Base-by-base conservation (phyloP, 2,797 vertebrate genomes). In the Sebastes matsubarae region DNA sequence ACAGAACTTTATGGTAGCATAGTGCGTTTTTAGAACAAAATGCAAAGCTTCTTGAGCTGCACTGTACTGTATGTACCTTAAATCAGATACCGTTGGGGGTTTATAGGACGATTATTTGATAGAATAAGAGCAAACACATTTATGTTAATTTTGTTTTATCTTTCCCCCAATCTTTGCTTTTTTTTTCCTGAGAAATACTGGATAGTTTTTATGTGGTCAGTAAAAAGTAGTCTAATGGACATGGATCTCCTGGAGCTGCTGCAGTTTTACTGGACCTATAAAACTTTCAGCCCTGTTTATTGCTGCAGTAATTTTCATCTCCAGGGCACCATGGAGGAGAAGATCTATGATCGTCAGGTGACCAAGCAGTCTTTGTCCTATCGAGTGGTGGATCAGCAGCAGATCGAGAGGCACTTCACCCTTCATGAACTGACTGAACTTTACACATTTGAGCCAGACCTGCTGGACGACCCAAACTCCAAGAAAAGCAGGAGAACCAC, bases 271-370 rank as follows among this genome's bases (percentile, higher is more conserved):
- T 68, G n/a, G 36, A 58, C 2, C 13, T 10, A 10, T 42, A 50
- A 64, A 65, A 1, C 36, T n/a, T 54, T 58, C 46, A 54, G 36
- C 29, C 8, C 22, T 58, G 25, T 68, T 73, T 13, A 18, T 55
- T 16, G 20, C 60, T 58, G 14, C 14, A 29, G 12, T 38, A 9
- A 1, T 73, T 69, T 46, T 61, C 24, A n/a, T 81, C 46, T 30
- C 2, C 91, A 99, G 98, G 98, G 98, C 81, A 99, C 98, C 22
- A 99, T 99, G 98, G 98, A 99, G 94, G 98, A 99, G 89, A 99
- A 99, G 94, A 99, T 99, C 93, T 99, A 99, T 8, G 98, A 99
- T 73, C 97, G 98, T 0, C 98, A 99, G 94, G 97, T 99, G 69
- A 97, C 98, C 3, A 99, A 99, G 85, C 98, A 99, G 95, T 99